These are phyloP conservation scores for Eutrigla gurnardus DNA, from an alignment of 2,797 vertebrate species.

Conservation along the genomic window DNA sequence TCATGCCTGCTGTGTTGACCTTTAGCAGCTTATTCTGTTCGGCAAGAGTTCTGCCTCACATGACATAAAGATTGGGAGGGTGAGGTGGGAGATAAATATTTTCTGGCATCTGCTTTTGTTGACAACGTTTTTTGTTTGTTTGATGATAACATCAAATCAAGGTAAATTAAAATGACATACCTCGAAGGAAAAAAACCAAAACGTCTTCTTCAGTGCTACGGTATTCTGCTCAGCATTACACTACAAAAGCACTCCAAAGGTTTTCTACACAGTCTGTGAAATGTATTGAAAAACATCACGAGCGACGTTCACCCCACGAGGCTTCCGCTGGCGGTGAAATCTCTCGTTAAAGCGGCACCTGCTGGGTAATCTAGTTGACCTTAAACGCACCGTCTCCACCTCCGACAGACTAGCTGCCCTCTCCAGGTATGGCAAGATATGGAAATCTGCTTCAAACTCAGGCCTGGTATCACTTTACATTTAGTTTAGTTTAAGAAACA, in stretches of 20 bases:
- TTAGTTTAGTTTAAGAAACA: too few species aligned
- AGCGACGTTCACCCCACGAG: background rate
- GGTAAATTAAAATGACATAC: conserved; percentile 29
- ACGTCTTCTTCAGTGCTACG: background rate
- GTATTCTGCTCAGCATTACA: background rate
- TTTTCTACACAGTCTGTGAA: conserved; percentile 1
- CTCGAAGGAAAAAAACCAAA: conserved; percentile 6
- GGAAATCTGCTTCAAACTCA: too few species aligned
- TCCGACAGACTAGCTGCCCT: background rate
- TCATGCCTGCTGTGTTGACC: conserved; percentile 44
- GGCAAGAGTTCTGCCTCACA: conserved; percentile 21
- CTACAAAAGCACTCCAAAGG: background rate
- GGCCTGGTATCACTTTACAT: too few species aligned
- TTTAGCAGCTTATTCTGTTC: conserved; percentile 48
- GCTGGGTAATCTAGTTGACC: conserved; percentile 15
- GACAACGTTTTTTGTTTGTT: background rate
- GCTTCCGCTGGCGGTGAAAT: background rate
- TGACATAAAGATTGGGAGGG: conserved; percentile 24
- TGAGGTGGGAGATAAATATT: conserved; percentile 30
- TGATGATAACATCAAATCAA: conserved; percentile 21
- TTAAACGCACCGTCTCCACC: conserved; percentile 1
- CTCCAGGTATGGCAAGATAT: background rate
- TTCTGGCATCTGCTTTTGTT: conserved; percentile 29
- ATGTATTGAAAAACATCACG: conserved; percentile 6
- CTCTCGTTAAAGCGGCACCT: conserved; percentile 18